Percentiles rank a stretch among this genome's conserved stretches.
phyloP scores from a whole-genome alignment of 2,888 invertebrate genomes.

The Drosophila greeni region DNA sequence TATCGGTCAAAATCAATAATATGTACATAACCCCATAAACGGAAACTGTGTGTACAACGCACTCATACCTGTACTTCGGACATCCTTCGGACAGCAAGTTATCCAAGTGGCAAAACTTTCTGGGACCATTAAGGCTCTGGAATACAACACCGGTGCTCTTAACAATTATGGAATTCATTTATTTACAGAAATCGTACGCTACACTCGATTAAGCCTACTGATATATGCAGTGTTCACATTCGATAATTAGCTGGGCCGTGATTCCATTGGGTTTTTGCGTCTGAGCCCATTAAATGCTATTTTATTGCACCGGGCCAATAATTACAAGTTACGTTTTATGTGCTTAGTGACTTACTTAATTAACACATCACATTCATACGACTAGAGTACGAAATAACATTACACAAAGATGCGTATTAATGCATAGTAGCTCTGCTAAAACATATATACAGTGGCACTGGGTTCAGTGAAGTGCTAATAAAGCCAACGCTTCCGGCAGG shows the following conservation, averaged over 20 bases:
- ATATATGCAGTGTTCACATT: conserved; percentile 19
- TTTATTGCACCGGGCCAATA: conserved; percentile 39
- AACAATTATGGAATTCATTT: conserved; percentile 42
- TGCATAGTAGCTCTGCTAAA: conserved; percentile 19
- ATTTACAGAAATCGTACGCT: conserved; percentile 28
- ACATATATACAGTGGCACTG: conserved; percentile 15
- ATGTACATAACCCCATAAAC: background rate
- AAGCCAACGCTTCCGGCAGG: background rate
- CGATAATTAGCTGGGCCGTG: conserved; percentile 14
- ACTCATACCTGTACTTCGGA: background rate
- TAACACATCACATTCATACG: conserved; percentile 57
- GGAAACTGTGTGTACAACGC: background rate
- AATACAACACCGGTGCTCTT: conserved; percentile 9
- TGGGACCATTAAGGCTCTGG: no score
- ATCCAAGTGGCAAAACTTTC: background rate
- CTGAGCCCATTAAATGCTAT: conserved; percentile 22
- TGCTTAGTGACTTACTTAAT: conserved; percentile 39
- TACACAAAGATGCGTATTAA: conserved; percentile 13
- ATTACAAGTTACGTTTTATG: conserved; percentile 26
- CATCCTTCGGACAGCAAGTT: background rate
- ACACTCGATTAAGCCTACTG: conserved; percentile 28
- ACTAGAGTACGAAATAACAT: conserved; percentile 18
- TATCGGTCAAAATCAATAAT: background rate
- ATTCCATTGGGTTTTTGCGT: background rate
- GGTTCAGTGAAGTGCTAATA: conserved; percentile 1